Evolutionary conservation across 2,888 invertebrate genomes (phyloP).

Genomic region (Conomelus anceps): DNA sequence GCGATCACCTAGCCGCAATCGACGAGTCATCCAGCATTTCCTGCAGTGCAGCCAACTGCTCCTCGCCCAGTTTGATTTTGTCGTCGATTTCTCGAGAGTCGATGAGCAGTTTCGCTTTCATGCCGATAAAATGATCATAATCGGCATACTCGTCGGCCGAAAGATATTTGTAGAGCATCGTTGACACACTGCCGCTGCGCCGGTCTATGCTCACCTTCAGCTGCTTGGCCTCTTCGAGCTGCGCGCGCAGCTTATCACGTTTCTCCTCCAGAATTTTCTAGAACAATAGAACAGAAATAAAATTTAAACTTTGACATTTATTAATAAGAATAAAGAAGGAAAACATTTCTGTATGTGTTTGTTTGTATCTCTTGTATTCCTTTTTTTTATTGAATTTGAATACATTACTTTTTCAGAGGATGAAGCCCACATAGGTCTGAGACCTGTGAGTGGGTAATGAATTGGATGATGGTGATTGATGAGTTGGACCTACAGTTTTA

Average conservation of each 20-base stretch:
- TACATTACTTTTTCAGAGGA: too few relatives aligned
- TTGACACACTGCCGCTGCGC: conserved; percentile 62
- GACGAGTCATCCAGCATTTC: conserved; percentile 46
- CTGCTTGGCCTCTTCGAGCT: conserved; percentile 74
- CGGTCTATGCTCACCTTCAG: conserved; percentile 75
- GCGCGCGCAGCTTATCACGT: conserved; percentile 65
- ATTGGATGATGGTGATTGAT: too few relatives aligned
- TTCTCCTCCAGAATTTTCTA: conserved; percentile 66
- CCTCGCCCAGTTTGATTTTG: conserved; percentile 73
- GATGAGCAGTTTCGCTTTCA: conserved; percentile 78
- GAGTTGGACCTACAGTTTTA: too few relatives aligned
- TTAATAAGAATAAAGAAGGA: conserved; percentile 1
- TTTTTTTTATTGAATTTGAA: too few relatives aligned
- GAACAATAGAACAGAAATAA: conserved; percentile 31
- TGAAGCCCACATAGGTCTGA: too few relatives aligned
- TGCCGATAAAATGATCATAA: conserved; percentile 77
- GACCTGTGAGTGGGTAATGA: too few relatives aligned
- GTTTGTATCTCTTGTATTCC: too few relatives aligned
- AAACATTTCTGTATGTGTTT: background rate
- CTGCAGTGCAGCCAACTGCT: conserved; percentile 65
- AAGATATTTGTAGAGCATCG: conserved; percentile 63
- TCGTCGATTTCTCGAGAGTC: conserved; percentile 75
- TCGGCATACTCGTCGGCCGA: conserved; percentile 66
- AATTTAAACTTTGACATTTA: background rate
- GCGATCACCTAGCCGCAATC: background rate